Evolutionary conservation across 2,888 invertebrate species (phyloP).

Genomic region (Andrena bicolor): DNA sequence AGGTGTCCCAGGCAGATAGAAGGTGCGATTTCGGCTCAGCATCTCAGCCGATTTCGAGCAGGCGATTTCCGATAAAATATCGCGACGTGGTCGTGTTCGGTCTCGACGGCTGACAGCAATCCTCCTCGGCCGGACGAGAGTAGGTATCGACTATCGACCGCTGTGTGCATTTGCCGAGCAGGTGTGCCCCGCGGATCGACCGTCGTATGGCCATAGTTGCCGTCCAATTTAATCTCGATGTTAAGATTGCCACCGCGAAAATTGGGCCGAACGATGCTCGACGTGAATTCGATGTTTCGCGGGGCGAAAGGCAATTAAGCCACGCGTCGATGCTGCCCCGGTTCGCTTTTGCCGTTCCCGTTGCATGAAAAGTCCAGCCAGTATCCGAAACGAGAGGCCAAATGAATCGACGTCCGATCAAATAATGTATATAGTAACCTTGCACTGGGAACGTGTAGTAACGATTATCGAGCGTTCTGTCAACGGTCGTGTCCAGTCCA

Average conservation of each 20-base stretch:
- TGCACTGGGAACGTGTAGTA: not conserved
- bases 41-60: not conserved
- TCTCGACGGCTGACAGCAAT: constrained; percentile 25
- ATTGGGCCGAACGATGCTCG: constrained; percentile 35
- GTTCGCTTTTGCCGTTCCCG: not conserved
- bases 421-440: not conserved
- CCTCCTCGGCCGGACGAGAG: constrained; percentile 19
- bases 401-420: too few species aligned
- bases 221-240: constrained; percentile 44
- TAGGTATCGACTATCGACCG: constrained; percentile 40
- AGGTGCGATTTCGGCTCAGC: not conserved
- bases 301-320: constrained; percentile 35
- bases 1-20: constrained; percentile 8
- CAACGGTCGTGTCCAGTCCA: too few species aligned
- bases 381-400: not conserved
- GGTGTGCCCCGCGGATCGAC: constrained; percentile 8
- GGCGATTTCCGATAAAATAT: constrained; percentile 43
- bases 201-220: not conserved
- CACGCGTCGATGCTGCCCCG: constrained; percentile 10
- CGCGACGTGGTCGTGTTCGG: not conserved
- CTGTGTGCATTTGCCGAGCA: constrained; percentile 9
- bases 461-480: constrained; percentile 1
- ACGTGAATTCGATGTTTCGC: constrained; percentile 8
- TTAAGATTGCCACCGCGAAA: constrained; percentile 47
- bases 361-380: not conserved